Base-by-base conservation (phyloP, 2,113 vertebrate genomes). In the Triplophysa dalaica region DNA sequence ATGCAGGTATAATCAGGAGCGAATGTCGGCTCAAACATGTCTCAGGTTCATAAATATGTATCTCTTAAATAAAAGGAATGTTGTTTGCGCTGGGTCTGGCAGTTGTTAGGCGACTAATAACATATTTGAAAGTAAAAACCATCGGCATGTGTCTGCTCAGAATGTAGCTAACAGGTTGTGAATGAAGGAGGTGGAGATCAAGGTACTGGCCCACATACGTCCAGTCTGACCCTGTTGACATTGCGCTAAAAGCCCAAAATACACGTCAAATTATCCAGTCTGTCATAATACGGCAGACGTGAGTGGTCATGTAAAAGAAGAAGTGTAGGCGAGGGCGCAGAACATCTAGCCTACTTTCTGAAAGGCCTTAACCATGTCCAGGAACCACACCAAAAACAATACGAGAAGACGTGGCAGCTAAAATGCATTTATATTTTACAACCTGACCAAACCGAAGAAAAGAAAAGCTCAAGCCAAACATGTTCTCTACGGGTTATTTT, bases 1-100 rank as follows among this genome's bases (percentile, higher is more conserved):
- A 80, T 33, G 58, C 81, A 65, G 29, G 54, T 73, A 0, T 90
- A 92, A 91, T 90, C 86, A 89, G 75, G 82, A 79, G 77, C 86
- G 89, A 91, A 91, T 92, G 88, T 87, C 87, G 48, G 63, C 77
- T 48, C 68, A 33, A 74, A 83, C 86, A 75, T 76, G 83, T 77
- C 79, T 83, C 78, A 74, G 68, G 74, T 84, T 90, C 87, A 92
- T 90, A 88, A 90, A 91, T 89, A 90, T 90, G 86, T 81, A 91
- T 86, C 80, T 80, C 52, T 83, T 1, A n/a, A 82, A 83, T 78
- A 56, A 77, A 72, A 83, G 48, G 74, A 78, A 83, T 63, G 75
- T 82, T 82, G 33, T 67, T 70, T 43, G 48, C 29, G 75, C 52
- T 60, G 67, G 60, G 56, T 22, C 48, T 50, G 54, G 9, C 43